Conservation (phyloP, 2,797 vertebrate genomes). For the Bradypus variegatus region DNA sequence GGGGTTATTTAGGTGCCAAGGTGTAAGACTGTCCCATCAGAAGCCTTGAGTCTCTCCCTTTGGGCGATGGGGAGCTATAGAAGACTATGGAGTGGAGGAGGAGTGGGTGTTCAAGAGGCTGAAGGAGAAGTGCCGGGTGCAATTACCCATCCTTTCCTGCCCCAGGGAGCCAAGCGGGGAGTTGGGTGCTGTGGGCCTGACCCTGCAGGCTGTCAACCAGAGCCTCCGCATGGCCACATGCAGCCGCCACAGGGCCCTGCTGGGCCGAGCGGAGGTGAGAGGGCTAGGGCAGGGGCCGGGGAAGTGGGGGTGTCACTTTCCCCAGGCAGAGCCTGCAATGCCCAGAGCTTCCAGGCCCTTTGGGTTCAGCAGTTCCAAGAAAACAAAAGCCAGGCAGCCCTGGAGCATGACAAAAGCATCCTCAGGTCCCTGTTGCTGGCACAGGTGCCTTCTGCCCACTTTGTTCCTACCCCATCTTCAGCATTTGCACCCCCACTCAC, state of each 20-base stretch:
- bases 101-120: not conserved
- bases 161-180: constrained; percentile 71
- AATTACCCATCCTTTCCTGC: not conserved
- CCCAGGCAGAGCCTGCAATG: not conserved
- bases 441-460: accelerated
- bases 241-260: constrained; percentile 72
- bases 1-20: accelerated
- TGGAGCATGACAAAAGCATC: accelerated
- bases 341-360: not conserved
- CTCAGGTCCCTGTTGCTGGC: not conserved
- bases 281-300: accelerated
- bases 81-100: not conserved
- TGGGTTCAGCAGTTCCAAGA: not conserved
- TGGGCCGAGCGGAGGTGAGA: constrained; percentile 77
- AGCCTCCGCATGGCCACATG: constrained; percentile 73
- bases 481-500: too few relatives aligned
- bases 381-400: not conserved
- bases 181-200: constrained; percentile 71
- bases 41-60: not conserved
- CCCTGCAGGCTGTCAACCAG: constrained; percentile 71
- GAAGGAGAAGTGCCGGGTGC: not conserved
- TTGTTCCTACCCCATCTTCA: accelerated
- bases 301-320: not conserved
- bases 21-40: not conserved
- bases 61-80: not conserved